Percentiles rank a stretch among this genome's conserved stretches.
These are phyloP conservation scores for Gymnoscopelus microlampas DNA, from an alignment of 2,797 vertebrate species.

Conservation along the genomic window DNA sequence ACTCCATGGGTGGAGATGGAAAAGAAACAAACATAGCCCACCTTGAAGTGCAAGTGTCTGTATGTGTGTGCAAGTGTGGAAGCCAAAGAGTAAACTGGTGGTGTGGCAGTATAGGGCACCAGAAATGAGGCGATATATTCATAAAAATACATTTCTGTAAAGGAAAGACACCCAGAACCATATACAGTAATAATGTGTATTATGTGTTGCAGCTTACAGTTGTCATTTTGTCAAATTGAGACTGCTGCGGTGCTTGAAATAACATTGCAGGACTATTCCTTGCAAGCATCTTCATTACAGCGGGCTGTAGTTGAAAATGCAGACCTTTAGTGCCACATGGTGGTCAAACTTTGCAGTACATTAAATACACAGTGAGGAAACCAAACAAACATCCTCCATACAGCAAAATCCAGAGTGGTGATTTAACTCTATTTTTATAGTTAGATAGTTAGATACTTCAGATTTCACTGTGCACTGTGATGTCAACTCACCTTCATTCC, in stretches of 20 bases:
- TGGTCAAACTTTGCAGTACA: conserved; percentile 54
- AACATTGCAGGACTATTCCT: conserved; percentile 18
- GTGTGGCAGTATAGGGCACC: conserved; percentile 32
- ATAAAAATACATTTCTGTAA: conserved; percentile 64
- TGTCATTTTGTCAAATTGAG: background rate
- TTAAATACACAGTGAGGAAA: conserved; percentile 5
- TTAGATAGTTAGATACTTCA: no score
- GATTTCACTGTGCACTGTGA: background rate
- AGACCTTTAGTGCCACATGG: conserved; percentile 73
- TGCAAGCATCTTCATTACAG: conserved; percentile 49
- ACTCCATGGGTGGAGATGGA: conserved; percentile 73
- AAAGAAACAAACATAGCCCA: conserved; percentile 49
- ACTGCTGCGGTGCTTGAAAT: background rate
- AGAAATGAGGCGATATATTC: conserved; percentile 63
- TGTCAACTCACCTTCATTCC: conserved; percentile 81
- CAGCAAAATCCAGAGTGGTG: no score
- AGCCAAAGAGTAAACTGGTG: conserved; percentile 66
- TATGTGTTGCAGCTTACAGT: conserved; percentile 42
- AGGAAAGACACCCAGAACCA: conserved; percentile 49
- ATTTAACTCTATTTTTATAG: no score
- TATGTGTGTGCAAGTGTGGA: conserved; percentile 29
- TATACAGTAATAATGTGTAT: conserved; percentile 44
- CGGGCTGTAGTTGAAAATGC: conserved; percentile 30
- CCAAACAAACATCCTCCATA: background rate
- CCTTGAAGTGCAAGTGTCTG: conserved; percentile 23